Conservation (phyloP, 1,140 invertebrate genomes). For the Colletes latitarsis region DNA sequence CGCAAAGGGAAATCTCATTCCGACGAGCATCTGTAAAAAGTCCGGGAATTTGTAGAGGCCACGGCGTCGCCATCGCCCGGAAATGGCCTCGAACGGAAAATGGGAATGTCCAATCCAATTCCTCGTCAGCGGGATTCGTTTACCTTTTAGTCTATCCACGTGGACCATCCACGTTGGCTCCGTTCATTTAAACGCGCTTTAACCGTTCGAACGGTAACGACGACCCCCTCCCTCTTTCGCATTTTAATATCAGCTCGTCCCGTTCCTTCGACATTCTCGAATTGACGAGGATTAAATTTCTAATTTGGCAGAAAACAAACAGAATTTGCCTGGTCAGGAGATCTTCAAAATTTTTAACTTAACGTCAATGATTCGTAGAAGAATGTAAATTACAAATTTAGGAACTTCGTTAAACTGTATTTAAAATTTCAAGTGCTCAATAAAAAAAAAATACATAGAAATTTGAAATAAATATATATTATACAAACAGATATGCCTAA, state of each 20-base stretch:
- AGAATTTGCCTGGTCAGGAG: no score
- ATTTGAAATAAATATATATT: no score
- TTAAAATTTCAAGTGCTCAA: no score
- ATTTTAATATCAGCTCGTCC: neutral
- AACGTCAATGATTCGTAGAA: no score
- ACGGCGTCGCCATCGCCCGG: neutral
- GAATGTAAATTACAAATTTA: no score
- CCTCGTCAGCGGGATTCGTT: constrained; percentile 26
- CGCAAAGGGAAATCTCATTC: constrained; percentile 35
- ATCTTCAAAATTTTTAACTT: no score
- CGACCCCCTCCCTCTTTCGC: neutral
- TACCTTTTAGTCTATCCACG: constrained; percentile 12
- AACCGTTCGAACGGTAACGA: neutral
- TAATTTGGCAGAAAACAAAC: no score
- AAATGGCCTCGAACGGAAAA: constrained; percentile 28
- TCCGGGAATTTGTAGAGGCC: constrained; percentile 32
- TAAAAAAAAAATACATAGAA: no score
- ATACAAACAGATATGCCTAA: no score
- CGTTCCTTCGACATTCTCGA: no score
- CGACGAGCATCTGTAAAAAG: constrained; percentile 30
- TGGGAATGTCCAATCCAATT: constrained; percentile 29
- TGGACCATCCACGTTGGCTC: neutral
- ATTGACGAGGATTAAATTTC: no score
- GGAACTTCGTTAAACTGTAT: no score
- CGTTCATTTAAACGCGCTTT: neutral